Conservation (phyloP, 64 coral and sea anemone species). For the Hydrozoanthus tunicans region DNA sequence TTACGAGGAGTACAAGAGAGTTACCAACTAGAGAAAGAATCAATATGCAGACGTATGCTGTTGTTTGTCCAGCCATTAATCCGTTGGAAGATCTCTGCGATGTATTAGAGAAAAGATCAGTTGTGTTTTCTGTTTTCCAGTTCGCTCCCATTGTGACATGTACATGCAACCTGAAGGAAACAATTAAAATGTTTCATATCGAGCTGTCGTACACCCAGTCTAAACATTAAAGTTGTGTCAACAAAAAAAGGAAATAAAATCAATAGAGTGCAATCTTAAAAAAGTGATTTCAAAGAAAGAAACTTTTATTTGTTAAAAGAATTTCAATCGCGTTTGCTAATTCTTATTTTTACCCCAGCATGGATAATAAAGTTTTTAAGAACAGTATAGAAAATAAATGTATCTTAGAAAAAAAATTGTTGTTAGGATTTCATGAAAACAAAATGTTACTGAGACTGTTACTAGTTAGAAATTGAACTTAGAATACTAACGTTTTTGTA, state of each 20-base stretch:
- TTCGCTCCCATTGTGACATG: slow-evolving; percentile 10
- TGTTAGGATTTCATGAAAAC: no score
- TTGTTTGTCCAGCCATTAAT: not conserved
- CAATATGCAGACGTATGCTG: slow-evolving; percentile 1
- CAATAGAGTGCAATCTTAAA: no score
- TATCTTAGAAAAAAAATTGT: no score
- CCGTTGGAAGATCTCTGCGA: not conserved
- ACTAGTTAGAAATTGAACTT: no score
- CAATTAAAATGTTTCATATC: not conserved
- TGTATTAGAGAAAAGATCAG: not conserved
- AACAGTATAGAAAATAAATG: no score
- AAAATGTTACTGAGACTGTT: no score
- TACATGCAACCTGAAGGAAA: slow-evolving; percentile 7
- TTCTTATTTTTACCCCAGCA: no score
- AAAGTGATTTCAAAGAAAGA: no score
- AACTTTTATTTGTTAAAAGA: no score
- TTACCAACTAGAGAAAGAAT: slow-evolving; percentile 33
- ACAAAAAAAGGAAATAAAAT: not conserved
- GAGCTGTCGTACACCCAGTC: not conserved
- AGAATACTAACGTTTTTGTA: no score
- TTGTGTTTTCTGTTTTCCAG: slow-evolving; percentile 7
- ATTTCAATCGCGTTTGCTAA: no score
- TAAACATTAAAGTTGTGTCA: not conserved
- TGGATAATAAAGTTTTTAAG: no score
- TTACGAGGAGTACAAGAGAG: slow-evolving; percentile 24